phyloP scores from a whole-genome alignment of 2,888 invertebrate genomes.

The Ganaspis brasiliensis region DNA sequence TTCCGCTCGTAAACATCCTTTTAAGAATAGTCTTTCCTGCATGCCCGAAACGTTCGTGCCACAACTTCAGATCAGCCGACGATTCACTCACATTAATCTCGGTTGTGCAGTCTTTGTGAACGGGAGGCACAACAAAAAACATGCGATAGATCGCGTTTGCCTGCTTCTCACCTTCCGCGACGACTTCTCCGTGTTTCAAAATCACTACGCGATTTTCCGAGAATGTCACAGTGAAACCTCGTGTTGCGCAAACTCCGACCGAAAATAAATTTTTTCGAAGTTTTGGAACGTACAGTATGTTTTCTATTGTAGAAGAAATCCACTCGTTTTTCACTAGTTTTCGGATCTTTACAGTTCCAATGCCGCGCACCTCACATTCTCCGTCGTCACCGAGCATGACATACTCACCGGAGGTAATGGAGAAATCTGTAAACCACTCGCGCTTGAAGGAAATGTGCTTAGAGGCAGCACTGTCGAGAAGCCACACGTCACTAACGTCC shows the following conservation, averaged over 20 bases:
- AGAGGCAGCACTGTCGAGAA: slow-evolving; percentile 47
- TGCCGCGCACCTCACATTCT: slow-evolving; percentile 11
- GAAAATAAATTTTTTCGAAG: slow-evolving; percentile 23
- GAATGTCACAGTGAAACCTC: slow-evolving; percentile 49
- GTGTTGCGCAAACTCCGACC: neutral
- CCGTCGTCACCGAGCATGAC: slow-evolving; percentile 45
- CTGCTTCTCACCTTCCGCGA: slow-evolving; percentile 52
- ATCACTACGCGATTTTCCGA: slow-evolving; percentile 45
- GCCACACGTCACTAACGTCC: slow-evolving; percentile 26
- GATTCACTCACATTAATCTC: neutral
- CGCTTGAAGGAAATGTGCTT: slow-evolving; percentile 36
- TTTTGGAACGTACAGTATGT: slow-evolving; percentile 56
- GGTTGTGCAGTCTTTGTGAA: neutral
- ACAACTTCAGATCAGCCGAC: neutral
- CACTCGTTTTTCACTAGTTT: slow-evolving; percentile 62
- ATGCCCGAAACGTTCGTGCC: neutral
- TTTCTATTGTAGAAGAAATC: slow-evolving; percentile 56
- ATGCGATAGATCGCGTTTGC: slow-evolving; percentile 48
- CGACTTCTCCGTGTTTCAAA: too few relatives aligned
- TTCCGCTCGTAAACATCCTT: neutral
- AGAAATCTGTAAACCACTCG: slow-evolving; percentile 38
- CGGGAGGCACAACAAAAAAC: neutral
- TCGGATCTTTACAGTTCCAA: slow-evolving; percentile 43
- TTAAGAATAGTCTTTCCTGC: neutral
- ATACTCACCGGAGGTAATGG: slow-evolving; percentile 4